Evolutionary conservation across 2,888 invertebrate genomes (phyloP).

Genomic region (Drosophila tanythrix): DNA sequence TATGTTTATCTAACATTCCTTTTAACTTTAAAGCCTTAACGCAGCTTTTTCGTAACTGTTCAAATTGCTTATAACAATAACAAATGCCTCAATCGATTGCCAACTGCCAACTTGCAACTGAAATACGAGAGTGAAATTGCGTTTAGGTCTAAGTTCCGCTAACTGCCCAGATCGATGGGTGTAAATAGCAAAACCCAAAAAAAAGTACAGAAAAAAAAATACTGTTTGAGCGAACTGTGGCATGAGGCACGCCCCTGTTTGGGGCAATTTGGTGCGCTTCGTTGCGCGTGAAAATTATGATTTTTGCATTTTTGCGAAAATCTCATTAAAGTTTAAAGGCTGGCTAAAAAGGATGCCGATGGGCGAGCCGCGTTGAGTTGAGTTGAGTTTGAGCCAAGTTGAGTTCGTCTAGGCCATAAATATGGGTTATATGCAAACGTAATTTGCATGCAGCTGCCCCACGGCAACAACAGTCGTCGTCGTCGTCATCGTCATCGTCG

Average conservation of each 20-base stretch:
- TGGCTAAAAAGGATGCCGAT: slow-evolving; percentile 71
- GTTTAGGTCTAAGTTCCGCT: slow-evolving; percentile 31
- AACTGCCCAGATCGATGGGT: not conserved
- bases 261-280: slow-evolving; percentile 72
- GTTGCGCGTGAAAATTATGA: slow-evolving; percentile 79
- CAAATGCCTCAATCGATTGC: slow-evolving; percentile 3
- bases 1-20: not conserved
- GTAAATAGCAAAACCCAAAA: not conserved
- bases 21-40: not conserved
- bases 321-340: slow-evolving; percentile 68
- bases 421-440: slow-evolving; percentile 58
- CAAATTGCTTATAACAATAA: not conserved
- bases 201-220: not conserved
- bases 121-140: slow-evolving; percentile 13
- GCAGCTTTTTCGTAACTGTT: not conserved
- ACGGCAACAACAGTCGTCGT: not conserved
- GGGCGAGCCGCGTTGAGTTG: slow-evolving; percentile 22
- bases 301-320: slow-evolving; percentile 68
- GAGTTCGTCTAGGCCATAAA: slow-evolving; percentile 56
- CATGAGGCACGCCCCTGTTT: slow-evolving; percentile 66
- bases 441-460: slow-evolving; percentile 59
- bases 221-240: slow-evolving; percentile 56
- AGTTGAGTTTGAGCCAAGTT: not conserved
- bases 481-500: slow-evolving; percentile 14
- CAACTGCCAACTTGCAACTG: slow-evolving; percentile 3